Evolutionary conservation across 2,888 invertebrate genomes (phyloP).

Genomic region (Rutpela maculata): DNA sequence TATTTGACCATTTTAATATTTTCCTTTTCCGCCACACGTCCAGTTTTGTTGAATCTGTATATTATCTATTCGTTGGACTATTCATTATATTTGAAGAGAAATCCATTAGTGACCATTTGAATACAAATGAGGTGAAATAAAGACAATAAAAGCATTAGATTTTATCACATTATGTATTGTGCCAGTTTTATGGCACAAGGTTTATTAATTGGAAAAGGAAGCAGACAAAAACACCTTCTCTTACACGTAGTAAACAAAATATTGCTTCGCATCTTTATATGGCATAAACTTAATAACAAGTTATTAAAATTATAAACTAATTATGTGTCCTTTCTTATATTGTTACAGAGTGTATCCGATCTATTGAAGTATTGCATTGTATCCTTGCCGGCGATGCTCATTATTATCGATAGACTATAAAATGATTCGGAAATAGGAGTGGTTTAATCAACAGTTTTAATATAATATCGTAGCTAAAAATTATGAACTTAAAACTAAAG

Average conservation of each 20-base stretch:
- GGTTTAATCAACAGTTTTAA: not conserved
- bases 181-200: slow-evolving; percentile 3
- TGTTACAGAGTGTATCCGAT: not conserved
- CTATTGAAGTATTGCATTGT: not conserved
- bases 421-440: not conserved
- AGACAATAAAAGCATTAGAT: not conserved
- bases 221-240: slow-evolving; percentile 5
- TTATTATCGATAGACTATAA: slow-evolving; percentile 2
- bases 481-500: not conserved
- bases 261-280: slow-evolving; percentile 4
- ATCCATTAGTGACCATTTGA: slow-evolving; percentile 14
- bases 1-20: slow-evolving; percentile 58
- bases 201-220: slow-evolving; percentile 1
- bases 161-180: not conserved
- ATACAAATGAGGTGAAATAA: slow-evolving; percentile 10
- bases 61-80: slow-evolving; percentile 15
- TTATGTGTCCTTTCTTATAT: not conserved
- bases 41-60: slow-evolving; percentile 18
- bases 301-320: not conserved
- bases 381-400: slow-evolving; percentile 5
- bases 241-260: not conserved
- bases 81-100: slow-evolving; percentile 13
- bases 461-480: not conserved
- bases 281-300: not conserved
- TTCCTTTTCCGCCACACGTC: slow-evolving; percentile 52